Evolutionary conservation across 2,113 vertebrate species (phyloP).

Genomic region (Rallus limicola): DNA sequence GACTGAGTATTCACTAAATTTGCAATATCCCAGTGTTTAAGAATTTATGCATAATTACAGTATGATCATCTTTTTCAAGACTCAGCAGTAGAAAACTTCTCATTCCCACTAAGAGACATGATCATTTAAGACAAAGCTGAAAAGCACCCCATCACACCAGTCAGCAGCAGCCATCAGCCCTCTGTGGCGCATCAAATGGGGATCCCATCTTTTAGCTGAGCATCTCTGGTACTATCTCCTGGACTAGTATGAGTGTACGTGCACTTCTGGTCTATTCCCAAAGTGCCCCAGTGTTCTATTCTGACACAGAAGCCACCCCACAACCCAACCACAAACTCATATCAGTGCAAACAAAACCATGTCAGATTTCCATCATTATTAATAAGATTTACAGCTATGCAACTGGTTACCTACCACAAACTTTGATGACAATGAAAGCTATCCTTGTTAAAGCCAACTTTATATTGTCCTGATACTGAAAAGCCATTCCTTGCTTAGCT

Average conservation of each 20-base stretch:
- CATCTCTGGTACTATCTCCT: background rate
- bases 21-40: background rate
- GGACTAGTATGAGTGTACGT: rapidly evolving
- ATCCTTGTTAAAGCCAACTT: background rate
- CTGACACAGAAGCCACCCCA: background rate
- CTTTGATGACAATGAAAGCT: background rate
- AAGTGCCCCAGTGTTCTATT: background rate
- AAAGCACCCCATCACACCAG: background rate
- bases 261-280: background rate
- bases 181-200: background rate
- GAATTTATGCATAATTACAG: background rate
- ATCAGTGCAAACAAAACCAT: background rate
- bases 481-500: background rate
- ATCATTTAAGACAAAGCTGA: background rate
- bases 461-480: background rate
- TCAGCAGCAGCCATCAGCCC: background rate
- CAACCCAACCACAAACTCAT: background rate
- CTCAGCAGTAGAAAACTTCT: background rate
- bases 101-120: background rate
- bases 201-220: background rate
- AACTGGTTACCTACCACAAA: background rate
- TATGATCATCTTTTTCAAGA: background rate
- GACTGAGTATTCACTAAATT: background rate
- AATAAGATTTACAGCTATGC: too few relatives aligned
- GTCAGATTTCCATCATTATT: background rate